Evolutionary conservation across 1,140 invertebrate genomes (phyloP).

Genomic region (Calliopsis andreniformis): DNA sequence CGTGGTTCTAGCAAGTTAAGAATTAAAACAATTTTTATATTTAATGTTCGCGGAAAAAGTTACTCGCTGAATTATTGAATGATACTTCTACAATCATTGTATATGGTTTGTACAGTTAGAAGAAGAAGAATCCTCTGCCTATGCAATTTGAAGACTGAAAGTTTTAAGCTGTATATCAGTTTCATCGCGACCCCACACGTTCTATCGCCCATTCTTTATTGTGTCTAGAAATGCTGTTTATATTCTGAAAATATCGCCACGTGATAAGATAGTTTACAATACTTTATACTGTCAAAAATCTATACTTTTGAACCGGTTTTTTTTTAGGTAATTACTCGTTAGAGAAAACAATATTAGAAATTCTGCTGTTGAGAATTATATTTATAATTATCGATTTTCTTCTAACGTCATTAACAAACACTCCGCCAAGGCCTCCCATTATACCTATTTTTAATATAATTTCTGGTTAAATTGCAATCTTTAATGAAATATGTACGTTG

Average conservation of each 20-base stretch:
- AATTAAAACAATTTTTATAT: too few relatives aligned
- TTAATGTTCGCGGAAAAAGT: too few relatives aligned
- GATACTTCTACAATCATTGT: too few relatives aligned
- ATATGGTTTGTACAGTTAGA: too few relatives aligned
- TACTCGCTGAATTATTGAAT: too few relatives aligned
- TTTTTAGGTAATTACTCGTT: background rate
- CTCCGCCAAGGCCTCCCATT: background rate
- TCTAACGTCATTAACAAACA: background rate
- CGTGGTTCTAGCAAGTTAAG: too few relatives aligned
- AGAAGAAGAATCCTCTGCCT: too few relatives aligned
- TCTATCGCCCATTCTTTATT: background rate
- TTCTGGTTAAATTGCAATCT: background rate
- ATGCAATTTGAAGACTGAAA: too few relatives aligned
- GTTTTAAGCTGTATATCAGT: background rate
- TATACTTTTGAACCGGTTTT: background rate
- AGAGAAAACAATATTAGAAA: background rate
- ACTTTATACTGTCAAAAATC: background rate
- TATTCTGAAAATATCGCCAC: background rate
- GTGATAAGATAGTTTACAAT: background rate
- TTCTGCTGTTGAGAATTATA: background rate
- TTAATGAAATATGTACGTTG: background rate
- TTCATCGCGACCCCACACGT: background rate
- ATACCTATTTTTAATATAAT: background rate
- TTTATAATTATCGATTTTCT: constrained; percentile 16
- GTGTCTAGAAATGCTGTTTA: background rate